Percentiles rank a stretch among this genome's conserved stretches.
phyloP scores from a whole-genome alignment of 2,113 vertebrate species.

The Melozone crissalis region DNA sequence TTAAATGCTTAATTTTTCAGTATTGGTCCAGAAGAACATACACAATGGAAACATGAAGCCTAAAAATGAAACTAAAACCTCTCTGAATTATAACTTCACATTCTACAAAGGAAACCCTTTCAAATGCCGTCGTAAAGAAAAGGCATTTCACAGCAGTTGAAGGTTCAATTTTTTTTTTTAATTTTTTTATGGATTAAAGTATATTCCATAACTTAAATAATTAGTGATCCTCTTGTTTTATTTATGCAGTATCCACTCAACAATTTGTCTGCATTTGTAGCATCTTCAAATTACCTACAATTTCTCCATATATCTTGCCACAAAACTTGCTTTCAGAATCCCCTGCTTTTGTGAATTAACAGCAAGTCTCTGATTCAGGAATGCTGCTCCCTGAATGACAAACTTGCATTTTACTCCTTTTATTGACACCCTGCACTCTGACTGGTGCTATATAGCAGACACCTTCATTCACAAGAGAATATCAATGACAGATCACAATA shows the following conservation, averaged over 20 bases:
- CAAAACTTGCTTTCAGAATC: background rate
- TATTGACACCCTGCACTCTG: background rate
- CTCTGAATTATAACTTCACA: background rate
- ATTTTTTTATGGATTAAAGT: background rate
- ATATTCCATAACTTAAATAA: background rate
- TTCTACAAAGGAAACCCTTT: background rate
- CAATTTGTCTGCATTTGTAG: background rate
- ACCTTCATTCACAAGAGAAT: background rate
- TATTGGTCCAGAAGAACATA: background rate
- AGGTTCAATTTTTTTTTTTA: background rate
- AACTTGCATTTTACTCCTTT: background rate
- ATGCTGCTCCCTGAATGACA: background rate
- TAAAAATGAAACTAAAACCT: background rate
- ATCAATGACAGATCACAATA: background rate
- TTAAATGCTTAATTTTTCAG: background rate
- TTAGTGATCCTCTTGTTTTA: background rate
- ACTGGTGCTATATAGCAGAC: background rate
- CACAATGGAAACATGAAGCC: background rate
- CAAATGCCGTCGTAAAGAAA: background rate
- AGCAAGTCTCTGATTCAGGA: background rate
- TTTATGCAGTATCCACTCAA: background rate
- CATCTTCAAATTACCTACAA: background rate
- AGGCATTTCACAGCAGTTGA: background rate
- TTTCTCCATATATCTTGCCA: background rate
- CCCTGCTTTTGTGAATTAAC: background rate